Evolutionary conservation across 2,113 vertebrate species (phyloP).

Genomic region (Penelope pileata): DNA sequence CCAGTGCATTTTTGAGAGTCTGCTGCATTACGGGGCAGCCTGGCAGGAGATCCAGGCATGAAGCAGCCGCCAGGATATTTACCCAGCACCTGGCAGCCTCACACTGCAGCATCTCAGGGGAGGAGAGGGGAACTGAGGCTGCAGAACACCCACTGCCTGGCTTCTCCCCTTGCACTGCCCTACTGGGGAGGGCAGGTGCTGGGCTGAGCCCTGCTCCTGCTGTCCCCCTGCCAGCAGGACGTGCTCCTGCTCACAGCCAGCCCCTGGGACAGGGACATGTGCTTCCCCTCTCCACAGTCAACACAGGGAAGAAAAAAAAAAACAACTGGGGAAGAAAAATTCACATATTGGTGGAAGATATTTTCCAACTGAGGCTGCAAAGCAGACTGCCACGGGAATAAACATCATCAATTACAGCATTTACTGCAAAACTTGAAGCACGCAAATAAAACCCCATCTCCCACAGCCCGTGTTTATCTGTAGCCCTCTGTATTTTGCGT

Average conservation of each 20-base stretch:
- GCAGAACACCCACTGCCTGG: neutral
- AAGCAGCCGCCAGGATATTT: neutral
- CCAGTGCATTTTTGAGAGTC: rapidly evolving
- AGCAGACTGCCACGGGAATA: neutral
- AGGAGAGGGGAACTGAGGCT: neutral
- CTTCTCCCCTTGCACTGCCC: neutral
- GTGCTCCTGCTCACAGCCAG: neutral
- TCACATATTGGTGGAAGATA: neutral
- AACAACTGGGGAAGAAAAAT: neutral
- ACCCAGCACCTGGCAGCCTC: neutral
- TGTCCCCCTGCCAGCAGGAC: neutral
- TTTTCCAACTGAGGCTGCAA: neutral
- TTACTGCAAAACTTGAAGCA: neutral
- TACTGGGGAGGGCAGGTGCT: neutral
- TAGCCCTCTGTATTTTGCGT: neutral
- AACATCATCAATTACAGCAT: neutral
- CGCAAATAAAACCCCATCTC: neutral
- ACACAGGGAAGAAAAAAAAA: rapidly evolving
- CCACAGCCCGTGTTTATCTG: slow-evolving; percentile 2
- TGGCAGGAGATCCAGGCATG: neutral
- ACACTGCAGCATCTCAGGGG: neutral
- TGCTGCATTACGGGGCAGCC: neutral
- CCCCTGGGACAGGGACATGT: neutral
- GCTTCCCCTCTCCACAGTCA: too few relatives aligned
- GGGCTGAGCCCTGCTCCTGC: neutral